Evolutionary conservation across 2,888 invertebrate genomes (phyloP).

Genomic region (Troides helena): DNA sequence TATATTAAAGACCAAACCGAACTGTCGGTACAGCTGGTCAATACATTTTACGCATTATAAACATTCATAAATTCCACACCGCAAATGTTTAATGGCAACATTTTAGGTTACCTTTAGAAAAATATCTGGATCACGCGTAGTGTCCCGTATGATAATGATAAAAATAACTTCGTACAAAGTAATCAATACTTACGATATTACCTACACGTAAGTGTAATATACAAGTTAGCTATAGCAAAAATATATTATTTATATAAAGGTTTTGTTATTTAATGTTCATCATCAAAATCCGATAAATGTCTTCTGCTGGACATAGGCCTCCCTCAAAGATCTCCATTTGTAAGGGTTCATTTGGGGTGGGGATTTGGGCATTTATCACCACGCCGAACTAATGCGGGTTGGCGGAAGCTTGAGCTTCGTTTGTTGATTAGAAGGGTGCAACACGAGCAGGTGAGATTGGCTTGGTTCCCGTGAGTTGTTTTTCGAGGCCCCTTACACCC

Average conservation of each 20-base stretch:
- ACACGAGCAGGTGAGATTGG: no score
- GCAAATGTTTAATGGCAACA: not conserved
- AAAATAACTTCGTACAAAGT: slow-evolving; percentile 17
- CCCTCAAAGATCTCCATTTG: no score
- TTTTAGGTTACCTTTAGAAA: slow-evolving; percentile 3
- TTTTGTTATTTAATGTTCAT: not conserved
- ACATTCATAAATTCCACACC: slow-evolving; percentile 3
- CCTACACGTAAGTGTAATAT: not conserved
- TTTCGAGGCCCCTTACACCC: no score
- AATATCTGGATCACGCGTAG: not conserved
- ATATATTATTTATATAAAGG: not conserved
- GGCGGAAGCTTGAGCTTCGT: no score
- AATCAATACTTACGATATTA: slow-evolving; percentile 2
- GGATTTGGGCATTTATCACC: no score
- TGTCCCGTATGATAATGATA: slow-evolving; percentile 6
- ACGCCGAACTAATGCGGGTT: no score
- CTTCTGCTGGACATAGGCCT: no score
- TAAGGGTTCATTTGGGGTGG: no score
- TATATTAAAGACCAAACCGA: not conserved
- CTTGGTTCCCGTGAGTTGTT: no score
- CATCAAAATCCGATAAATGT: no score
- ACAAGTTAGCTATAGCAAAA: not conserved
- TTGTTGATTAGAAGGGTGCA: no score
- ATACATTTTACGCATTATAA: not conserved
- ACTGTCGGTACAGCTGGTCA: not conserved